Evolutionary conservation across 2,888 invertebrate genomes (phyloP).

Genomic region (Lingula anatina): DNA sequence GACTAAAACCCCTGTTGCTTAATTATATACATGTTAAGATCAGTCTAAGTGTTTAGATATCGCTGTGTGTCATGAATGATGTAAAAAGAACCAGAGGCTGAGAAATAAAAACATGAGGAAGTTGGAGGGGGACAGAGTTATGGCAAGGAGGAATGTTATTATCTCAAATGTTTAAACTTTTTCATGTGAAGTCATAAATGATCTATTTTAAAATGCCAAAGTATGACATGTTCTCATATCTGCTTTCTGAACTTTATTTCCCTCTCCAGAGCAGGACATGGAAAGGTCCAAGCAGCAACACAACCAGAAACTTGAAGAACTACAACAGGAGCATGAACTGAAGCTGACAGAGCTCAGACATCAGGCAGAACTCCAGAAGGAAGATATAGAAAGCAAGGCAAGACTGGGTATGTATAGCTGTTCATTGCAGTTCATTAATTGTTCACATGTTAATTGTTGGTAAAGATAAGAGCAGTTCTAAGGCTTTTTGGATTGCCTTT

Average conservation of each 20-base stretch:
- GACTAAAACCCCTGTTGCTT: too few species aligned
- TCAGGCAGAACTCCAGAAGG: conserved; percentile 10
- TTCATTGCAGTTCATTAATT: neutral
- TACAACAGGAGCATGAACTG: conserved; percentile 17
- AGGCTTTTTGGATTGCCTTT: too few species aligned
- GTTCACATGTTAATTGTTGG: neutral
- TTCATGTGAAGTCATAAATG: neutral
- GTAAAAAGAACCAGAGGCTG: too few species aligned
- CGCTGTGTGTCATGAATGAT: too few species aligned
- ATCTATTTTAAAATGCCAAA: conserved; percentile 4
- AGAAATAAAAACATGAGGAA: conserved; percentile 2
- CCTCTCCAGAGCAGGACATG: conserved; percentile 32
- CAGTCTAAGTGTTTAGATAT: too few species aligned
- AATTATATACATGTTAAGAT: too few species aligned
- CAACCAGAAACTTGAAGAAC: conserved; percentile 21
- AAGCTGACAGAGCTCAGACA: conserved; percentile 15
- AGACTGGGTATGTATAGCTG: neutral
- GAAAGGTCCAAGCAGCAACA: conserved; percentile 26
- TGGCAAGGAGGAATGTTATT: conserved; percentile 3
- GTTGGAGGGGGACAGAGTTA: conserved; percentile 4
- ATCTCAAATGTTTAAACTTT: neutral
- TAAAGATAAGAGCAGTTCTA: too few species aligned
- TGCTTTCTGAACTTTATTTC: too few species aligned
- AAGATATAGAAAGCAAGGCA: neutral
- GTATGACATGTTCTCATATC: too few species aligned